phyloP scores from a whole-genome alignment of 2,113 vertebrate species.

The Poeciliopsis prolifica region DNA sequence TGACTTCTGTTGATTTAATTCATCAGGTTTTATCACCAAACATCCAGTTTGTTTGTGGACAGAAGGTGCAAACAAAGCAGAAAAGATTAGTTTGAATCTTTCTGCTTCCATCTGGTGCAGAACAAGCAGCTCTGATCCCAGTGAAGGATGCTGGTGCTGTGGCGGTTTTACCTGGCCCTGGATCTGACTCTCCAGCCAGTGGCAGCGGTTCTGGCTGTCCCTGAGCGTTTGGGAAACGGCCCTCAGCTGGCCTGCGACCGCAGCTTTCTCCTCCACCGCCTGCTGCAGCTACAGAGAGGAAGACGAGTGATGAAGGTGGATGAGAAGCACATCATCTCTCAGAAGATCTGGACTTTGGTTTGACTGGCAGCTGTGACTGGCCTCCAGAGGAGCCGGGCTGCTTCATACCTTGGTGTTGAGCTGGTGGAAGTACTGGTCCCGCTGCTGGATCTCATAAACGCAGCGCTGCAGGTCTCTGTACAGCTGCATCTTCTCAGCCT shows the following conservation, averaged over 20 bases:
- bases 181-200: conserved; percentile 81
- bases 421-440: conserved; percentile 83
- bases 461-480: conserved; percentile 81
- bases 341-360: background rate
- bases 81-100: too few relatives aligned
- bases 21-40: too few relatives aligned
- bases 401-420: conserved; percentile 80
- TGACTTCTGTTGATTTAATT: too few relatives aligned
- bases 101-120: too few relatives aligned
- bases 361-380: background rate
- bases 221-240: conserved; percentile 82
- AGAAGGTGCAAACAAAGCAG: too few relatives aligned
- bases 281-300: conserved; percentile 77
- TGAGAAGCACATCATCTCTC: background rate
- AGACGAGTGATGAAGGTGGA: background rate
- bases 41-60: too few relatives aligned
- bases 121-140: background rate
- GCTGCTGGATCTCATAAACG: conserved; percentile 84
- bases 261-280: conserved; percentile 81
- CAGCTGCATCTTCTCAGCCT: conserved; percentile 77
- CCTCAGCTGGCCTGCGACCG: conserved; percentile 81
- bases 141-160: background rate
- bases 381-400: background rate
- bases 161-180: conserved; percentile 52
- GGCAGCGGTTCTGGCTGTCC: conserved; percentile 84